Base-by-base conservation (phyloP, 2,113 vertebrate genomes). In the Mellivora capensis region DNA sequence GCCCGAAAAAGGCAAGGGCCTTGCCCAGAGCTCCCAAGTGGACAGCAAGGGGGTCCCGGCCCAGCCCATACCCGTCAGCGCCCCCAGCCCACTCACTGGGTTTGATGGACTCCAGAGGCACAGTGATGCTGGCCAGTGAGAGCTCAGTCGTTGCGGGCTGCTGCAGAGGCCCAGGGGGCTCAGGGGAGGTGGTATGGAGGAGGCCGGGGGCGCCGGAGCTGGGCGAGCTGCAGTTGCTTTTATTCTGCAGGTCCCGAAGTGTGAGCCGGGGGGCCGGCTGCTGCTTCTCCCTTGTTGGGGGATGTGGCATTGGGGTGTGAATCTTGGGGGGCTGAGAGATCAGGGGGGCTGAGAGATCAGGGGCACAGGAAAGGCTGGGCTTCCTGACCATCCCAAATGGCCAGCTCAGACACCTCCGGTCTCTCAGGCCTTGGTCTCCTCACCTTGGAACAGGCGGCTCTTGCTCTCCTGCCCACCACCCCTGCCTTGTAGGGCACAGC, bases 101-200 rank as follows among this genome's bases (percentile, higher is more conserved):
- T 98, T 99, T 99, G 98, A 99, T 99, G 49, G 99, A 99, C 97
- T 99, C 99, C 98, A 99, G 99, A 97, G 99, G 99, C 98, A 99
- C 99, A 44, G 98, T 99, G 92, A 99, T 98, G 54, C 99, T 99
- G 94, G 99, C 98, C 20, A 99, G 98, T 0, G 99, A 99, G 94
- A 99, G 98, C 97, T 99, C 99, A 6, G 98, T 98, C 31, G 98
- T 93, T 0, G 47, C 8, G 1, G 98, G 42, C 37, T 98, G 97
- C 57, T 97, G 95, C 17, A 96, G 94, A 62, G 64, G 96, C 42
- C 95, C 69, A 0, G 96, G 76, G 67, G 93, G 90, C 25, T 97
- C 93, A 0, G 98, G 47, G 54, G 96, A 96, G 0, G 87, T 77
- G 49, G 97, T 61, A 91, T 98, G 69, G 97, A 98, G 96, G 52